A percentile compares a stretch with the other conserved stretches of the same genome.
Evolutionary conservation across 2,113 vertebrate species (phyloP).

Genomic region (Petaurus breviceps): DNA sequence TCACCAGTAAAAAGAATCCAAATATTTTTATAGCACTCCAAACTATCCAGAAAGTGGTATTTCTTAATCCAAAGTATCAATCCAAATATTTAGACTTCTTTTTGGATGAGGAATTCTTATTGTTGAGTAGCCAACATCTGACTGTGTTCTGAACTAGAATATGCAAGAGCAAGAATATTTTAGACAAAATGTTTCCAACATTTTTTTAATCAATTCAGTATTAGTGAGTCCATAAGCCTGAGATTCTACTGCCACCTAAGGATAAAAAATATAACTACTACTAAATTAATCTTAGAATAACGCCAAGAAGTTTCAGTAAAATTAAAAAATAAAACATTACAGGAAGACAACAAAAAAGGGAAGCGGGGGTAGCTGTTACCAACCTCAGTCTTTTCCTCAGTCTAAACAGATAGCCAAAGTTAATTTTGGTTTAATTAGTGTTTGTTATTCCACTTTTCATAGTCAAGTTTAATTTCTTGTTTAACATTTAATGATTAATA

Average conservation of each 20-base stretch:
- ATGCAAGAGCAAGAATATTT: constrained; percentile 41
- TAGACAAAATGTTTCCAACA: background rate
- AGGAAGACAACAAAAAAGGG: background rate
- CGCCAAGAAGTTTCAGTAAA: background rate
- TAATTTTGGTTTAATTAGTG: constrained; percentile 26
- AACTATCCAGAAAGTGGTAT: constrained; percentile 46
- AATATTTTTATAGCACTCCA: constrained; percentile 54
- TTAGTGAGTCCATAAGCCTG: constrained; percentile 31
- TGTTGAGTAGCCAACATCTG: background rate
- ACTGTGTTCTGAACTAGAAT: constrained; percentile 47
- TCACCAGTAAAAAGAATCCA: constrained; percentile 47
- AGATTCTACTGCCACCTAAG: constrained; percentile 78
- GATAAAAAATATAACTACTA: constrained; percentile 66
- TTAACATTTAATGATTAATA: constrained; percentile 39
- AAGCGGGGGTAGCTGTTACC: constrained; percentile 14
- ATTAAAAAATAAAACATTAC: background rate
- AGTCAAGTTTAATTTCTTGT: constrained; percentile 27
- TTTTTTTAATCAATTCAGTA: background rate
- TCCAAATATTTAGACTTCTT: constrained; percentile 58
- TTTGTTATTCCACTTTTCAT: constrained; percentile 26
- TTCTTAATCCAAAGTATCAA: constrained; percentile 61
- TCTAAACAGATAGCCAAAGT: background rate
- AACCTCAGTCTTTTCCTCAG: constrained; percentile 7
- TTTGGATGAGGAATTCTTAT: constrained; percentile 41
- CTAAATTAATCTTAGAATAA: constrained; percentile 4